Conservation (phyloP, 92 coral and sea anemone species). For the Parazoanthus atlanticus region DNA sequence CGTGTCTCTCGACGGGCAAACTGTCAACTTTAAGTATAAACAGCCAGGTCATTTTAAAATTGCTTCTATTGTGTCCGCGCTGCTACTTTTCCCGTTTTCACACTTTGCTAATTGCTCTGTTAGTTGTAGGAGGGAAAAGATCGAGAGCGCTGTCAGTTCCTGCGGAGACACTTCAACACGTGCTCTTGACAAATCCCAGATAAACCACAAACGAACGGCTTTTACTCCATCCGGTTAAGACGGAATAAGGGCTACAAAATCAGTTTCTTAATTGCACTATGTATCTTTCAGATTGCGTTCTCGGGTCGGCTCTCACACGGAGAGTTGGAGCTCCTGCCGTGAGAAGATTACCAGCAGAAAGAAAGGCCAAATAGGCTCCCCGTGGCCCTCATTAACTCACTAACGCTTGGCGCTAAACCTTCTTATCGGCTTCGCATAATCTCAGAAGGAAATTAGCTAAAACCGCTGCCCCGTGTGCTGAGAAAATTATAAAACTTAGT, state of each 20-base stretch:
- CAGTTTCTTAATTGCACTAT: slow-evolving; percentile 6
- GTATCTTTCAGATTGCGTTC: neutral
- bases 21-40: slow-evolving; percentile 90
- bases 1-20: slow-evolving; percentile 80
- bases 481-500: slow-evolving; percentile 45
- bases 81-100: slow-evolving; percentile 43
- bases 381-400: slow-evolving; percentile 56
- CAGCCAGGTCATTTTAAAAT: slow-evolving; percentile 89
- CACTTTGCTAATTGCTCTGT: slow-evolving; percentile 31
- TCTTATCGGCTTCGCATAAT: slow-evolving; percentile 92
- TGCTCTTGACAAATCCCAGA: slow-evolving; percentile 50
- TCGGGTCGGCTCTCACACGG: slow-evolving; percentile 55
- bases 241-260: neutral
- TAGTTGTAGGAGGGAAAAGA: slow-evolving; percentile 43
- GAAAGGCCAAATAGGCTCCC: slow-evolving; percentile 10
- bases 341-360: slow-evolving; percentile 35
- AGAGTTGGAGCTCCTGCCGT: slow-evolving; percentile 49
- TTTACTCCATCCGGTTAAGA: slow-evolving; percentile 22
- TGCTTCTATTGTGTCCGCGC: slow-evolving; percentile 80
- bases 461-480: slow-evolving; percentile 69
- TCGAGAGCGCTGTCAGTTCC: slow-evolving; percentile 47
- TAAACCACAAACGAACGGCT: slow-evolving; percentile 4
- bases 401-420: slow-evolving; percentile 46
- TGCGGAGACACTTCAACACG: slow-evolving; percentile 42
- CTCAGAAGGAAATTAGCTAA: slow-evolving; percentile 81